phyloP scores from a whole-genome alignment of 2,888 invertebrate genomes.

The Sinotaia quadrata region DNA sequence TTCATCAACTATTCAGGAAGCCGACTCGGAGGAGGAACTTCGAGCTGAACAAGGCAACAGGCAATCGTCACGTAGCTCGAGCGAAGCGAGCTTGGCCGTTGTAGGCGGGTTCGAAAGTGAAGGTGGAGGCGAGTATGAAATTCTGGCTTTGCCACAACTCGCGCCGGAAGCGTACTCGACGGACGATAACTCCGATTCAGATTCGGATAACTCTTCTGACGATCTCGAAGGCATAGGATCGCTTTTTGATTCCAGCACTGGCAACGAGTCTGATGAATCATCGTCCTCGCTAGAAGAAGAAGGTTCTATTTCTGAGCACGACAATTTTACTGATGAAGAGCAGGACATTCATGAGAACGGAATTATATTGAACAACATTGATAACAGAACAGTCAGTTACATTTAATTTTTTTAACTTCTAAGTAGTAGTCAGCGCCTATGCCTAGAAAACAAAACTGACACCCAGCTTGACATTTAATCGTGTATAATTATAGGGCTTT shows the following conservation, averaged over 20 bases:
- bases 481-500: too few relatives aligned
- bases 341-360: too few relatives aligned
- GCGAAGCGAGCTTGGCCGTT: conserved; percentile 11
- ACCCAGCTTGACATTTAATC: too few relatives aligned
- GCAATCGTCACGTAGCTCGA: neutral
- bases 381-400: too few relatives aligned
- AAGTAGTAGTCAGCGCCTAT: too few relatives aligned
- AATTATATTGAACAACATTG: too few relatives aligned
- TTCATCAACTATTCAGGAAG: neutral
- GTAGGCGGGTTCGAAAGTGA: conserved; percentile 35
- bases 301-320: too few relatives aligned
- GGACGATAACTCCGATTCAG: neutral
- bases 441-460: too few relatives aligned
- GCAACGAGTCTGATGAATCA: conserved; percentile 10
- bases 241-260: conserved; percentile 10
- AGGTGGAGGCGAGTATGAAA: conserved; percentile 37
- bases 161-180: neutral
- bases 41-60: neutral
- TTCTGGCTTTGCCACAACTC: conserved; percentile 26
- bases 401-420: too few relatives aligned
- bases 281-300: too few relatives aligned
- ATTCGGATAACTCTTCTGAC: neutral
- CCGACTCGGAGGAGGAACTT: neutral
- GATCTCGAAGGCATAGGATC: conserved; percentile 19
- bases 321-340: too few relatives aligned